These are phyloP conservation scores for Phenganax marumi DNA, from an alignment of 92 coral and sea anemone genomes.

Conservation along the genomic window DNA sequence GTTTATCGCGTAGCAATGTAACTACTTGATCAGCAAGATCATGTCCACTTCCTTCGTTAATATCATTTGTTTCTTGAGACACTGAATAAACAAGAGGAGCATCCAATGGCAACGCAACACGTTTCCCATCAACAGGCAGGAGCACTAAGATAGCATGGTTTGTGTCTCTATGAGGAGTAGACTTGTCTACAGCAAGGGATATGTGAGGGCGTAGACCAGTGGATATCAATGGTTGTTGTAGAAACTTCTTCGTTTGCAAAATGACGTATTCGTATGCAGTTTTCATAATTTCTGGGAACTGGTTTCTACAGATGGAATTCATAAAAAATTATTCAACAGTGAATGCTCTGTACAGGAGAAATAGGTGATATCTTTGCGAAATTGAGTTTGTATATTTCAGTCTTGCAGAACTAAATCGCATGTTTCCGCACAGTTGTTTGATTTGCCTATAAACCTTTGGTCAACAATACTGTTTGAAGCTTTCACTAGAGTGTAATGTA, in stretches of 20 bases:
- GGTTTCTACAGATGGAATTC: too few relatives aligned
- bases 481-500: too few relatives aligned
- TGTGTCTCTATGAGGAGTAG: background rate
- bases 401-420: too few relatives aligned
- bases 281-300: slow-evolving; percentile 11
- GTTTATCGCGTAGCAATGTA: too few relatives aligned
- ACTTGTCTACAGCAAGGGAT: background rate
- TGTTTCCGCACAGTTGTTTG: too few relatives aligned
- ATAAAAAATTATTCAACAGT: too few relatives aligned
- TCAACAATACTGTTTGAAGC: too few relatives aligned
- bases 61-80: background rate
- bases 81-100: background rate
- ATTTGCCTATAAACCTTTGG: too few relatives aligned
- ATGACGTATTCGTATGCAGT: too few relatives aligned
- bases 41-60: background rate
- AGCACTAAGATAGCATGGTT: background rate
- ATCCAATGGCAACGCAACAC: background rate
- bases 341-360: too few relatives aligned
- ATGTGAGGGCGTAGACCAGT: slow-evolving; percentile 10
- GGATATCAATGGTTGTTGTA: background rate
- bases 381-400: too few relatives aligned
- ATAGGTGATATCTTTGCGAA: too few relatives aligned
- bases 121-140: slow-evolving; percentile 2
- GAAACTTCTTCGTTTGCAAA: background rate
- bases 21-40: background rate